These are phyloP conservation scores for Bos taurus DNA, from an alignment of 2,113 vertebrate species.

Conservation along the genomic window ARS-UCD2.0 NC_037338.1:29489001-29489500, in stretches of 20 bases:
- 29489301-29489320: neutral
- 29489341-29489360: neutral
- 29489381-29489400: neutral
- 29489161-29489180: neutral
- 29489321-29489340: neutral
- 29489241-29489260: neutral
- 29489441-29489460: neutral
- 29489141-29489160: neutral
- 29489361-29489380: neutral
- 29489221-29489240: neutral
- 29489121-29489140: neutral
- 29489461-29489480: neutral
- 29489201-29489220: neutral
- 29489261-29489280: too few relatives aligned
- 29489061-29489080: neutral
- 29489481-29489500: rapidly evolving
- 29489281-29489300: neutral
- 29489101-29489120: neutral
- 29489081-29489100: neutral
- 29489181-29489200: neutral
- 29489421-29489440: neutral
- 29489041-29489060: constrained; percentile 13
- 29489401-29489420: neutral
- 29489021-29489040: constrained; percentile 6
- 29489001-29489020: constrained; percentile 42